Base-by-base conservation (phyloP, 2,888 invertebrate species). In the Crepidodera aurea region DNA sequence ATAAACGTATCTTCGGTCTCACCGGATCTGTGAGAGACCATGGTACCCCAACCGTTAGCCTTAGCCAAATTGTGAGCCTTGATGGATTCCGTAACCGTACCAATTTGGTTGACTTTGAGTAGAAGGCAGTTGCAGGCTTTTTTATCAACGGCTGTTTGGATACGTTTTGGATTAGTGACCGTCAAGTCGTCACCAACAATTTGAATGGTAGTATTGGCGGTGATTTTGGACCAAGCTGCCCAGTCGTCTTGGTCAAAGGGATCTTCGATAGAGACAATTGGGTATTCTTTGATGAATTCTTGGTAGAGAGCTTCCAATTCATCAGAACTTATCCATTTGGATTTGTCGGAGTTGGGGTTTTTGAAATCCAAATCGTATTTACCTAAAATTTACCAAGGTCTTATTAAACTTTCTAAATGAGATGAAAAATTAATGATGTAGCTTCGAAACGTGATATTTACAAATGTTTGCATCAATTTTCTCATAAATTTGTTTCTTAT, bases 1-100 rank as follows among this genome's bases (percentile, higher is more conserved):
- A 99, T 99, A 84, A 98, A 98, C 0, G 97, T 94, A 81, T 99
- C 99, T 82, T 99, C 99, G 60, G 99, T 99, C 83, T 99, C 99
- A 68, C 99, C 99, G 69, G 97, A 97, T 79, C 72, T 70, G 84
- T 99, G 99, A 22, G 98, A 98, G 12, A 99, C 98, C 99, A 99
- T 99, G 71, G 98, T 98, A 69, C 98, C 98, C 98, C 98, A 99
- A 62, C 94, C 93, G 75, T 90, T 92, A 79, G 87, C 84, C 83
- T 93, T 93, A 72, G 94, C 94, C 77, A 94, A 82, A 74, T 90
- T 84, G 82, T 96, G 96, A 68, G 99, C 98, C 73, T 92, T 87
- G 77, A 99, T 99, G 15, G 98, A 94, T 82, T 99, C 99, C 13
- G 98, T 96, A 18, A 99, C 95, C 51, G 93, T 91, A 66, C 99